Evolutionary conservation across 2,797 vertebrate species (phyloP).

Genomic region (Heterohyrax brucei): DNA sequence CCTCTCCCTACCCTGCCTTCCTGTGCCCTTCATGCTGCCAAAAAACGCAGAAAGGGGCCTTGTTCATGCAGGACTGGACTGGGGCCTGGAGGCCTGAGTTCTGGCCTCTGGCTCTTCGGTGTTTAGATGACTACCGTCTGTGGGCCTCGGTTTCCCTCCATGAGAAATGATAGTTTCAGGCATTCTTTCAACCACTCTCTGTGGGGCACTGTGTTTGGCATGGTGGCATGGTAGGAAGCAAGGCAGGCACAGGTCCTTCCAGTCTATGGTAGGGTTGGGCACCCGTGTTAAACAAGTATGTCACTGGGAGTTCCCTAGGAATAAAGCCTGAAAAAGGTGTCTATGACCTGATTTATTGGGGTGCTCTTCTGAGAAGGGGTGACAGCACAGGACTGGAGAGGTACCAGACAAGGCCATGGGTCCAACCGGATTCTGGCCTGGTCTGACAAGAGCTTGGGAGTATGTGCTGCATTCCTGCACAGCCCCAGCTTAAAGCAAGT

Average conservation of each 20-base stretch:
- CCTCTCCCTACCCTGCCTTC: too few species aligned
- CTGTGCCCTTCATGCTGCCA: not conserved
- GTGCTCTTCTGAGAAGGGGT: too few species aligned
- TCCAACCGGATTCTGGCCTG: not conserved
- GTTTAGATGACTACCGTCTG: not conserved
- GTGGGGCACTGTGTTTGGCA: not conserved
- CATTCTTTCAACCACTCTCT: not conserved
- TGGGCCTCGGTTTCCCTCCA: not conserved
- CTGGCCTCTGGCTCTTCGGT: not conserved
- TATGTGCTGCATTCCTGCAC: accelerated
- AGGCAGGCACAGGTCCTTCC: not conserved
- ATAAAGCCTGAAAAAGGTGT: not conserved
- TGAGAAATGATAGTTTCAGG: not conserved
- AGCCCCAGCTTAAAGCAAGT: too few species aligned
- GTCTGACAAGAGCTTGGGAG: not conserved
- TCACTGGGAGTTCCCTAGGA: not conserved
- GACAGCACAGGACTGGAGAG: not conserved
- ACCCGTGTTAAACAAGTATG: not conserved
- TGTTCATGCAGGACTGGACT: not conserved
- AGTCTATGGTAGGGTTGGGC: not conserved
- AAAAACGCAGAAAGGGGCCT: not conserved
- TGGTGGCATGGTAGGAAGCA: not conserved
- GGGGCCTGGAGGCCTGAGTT: not conserved
- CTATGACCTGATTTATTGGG: not conserved
- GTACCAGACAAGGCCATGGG: too few species aligned